A percentile compares a stretch with the other conserved stretches of the same genome.
phyloP scores from a whole-genome alignment of 1,140 invertebrate genomes.

The Holotrichia oblita region DNA sequence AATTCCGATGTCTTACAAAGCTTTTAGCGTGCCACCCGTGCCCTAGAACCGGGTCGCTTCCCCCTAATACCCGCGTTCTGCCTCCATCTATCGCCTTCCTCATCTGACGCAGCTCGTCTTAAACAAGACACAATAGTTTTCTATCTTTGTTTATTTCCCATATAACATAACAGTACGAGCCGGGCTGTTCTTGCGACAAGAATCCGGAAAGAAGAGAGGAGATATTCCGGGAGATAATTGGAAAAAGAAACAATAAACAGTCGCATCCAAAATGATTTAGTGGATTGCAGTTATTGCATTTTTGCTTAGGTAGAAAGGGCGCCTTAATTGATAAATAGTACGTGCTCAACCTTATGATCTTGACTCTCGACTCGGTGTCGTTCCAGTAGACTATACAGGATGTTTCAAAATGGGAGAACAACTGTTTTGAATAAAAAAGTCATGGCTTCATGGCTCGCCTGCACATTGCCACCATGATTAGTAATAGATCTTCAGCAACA shows the following conservation, averaged over 20 bases:
- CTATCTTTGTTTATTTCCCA: not conserved
- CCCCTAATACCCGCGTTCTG: not conserved
- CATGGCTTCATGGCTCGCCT: no score
- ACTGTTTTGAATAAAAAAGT: no score
- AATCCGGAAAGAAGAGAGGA: conserved; percentile 1
- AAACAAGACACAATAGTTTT: conserved; percentile 18
- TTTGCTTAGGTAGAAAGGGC: no score
- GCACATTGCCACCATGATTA: no score
- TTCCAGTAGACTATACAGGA: no score
- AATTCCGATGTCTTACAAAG: conserved; percentile 39
- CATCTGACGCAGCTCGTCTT: conserved; percentile 21
- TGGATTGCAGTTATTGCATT: no score
- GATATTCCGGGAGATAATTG: conserved; percentile 37
- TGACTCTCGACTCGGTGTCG: no score
- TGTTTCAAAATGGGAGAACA: no score
- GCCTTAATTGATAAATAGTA: no score
- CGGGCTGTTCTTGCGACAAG: not conserved
- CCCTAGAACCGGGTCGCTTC: not conserved
- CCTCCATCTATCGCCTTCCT: conserved; percentile 25
- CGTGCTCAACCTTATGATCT: no score
- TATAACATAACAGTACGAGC: not conserved
- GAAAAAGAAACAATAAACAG: conserved; percentile 40
- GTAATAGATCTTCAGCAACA: no score
- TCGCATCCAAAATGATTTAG: no score
- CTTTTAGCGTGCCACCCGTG: conserved; percentile 18